These are phyloP conservation scores for Columba livia DNA, from an alignment of 2,113 vertebrate species.

Conservation along the genomic window DNA sequence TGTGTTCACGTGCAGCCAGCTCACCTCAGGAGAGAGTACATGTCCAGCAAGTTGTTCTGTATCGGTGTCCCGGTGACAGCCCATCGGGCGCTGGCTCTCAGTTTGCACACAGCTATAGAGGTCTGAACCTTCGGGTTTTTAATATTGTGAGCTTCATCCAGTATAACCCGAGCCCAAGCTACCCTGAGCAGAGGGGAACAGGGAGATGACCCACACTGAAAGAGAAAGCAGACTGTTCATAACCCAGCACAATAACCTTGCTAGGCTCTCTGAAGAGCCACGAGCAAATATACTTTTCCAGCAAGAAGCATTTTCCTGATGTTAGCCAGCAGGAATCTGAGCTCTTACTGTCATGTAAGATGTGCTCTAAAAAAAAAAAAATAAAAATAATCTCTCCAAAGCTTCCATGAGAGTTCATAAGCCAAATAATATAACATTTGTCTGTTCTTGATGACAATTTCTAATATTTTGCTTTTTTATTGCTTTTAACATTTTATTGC, in stretches of 20 bases:
- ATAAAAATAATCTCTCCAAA: neutral
- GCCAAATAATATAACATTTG: neutral
- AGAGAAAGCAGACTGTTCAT: neutral
- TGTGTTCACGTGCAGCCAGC: neutral
- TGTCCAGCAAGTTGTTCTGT: slow-evolving; percentile 96
- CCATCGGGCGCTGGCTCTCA: slow-evolving; percentile 87
- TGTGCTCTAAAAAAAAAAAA: neutral
- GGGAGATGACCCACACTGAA: slow-evolving; percentile 49
- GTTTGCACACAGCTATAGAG: slow-evolving; percentile 88
- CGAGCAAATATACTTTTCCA: neutral
- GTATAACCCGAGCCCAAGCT: slow-evolving; percentile 86
- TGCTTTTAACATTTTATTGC: neutral
- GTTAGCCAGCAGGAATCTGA: neutral
- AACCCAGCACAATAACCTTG: neutral
- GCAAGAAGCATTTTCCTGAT: neutral
- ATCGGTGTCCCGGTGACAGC: slow-evolving; percentile 94
- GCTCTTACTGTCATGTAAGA: neutral
- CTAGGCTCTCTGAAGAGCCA: neutral
- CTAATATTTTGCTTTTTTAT: neutral
- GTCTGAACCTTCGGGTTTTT: slow-evolving; percentile 94
- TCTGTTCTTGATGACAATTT: neutral
- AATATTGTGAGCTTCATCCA: slow-evolving; percentile 95
- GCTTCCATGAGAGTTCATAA: neutral
- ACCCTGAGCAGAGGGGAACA: slow-evolving; percentile 82
- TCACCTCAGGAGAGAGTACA: slow-evolving; percentile 95